A percentile compares a stretch with the other conserved stretches of the same genome.
phyloP scores from a whole-genome alignment of 2,888 invertebrate species.

The Oscheius onirici region DNA sequence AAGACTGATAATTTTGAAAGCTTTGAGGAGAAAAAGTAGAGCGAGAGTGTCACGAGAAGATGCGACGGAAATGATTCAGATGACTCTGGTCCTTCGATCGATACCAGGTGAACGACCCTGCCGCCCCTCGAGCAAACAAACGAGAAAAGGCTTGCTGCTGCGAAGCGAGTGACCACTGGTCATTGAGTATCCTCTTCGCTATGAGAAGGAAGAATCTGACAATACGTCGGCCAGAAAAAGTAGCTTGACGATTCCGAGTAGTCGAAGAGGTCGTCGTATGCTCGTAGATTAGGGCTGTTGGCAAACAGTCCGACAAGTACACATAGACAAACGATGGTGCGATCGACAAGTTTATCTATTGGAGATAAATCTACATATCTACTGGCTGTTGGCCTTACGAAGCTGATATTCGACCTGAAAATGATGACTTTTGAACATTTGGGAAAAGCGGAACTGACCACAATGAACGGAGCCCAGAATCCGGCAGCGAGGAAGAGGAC shows the following conservation, averaged over 20 bases:
- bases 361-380: slow-evolving; percentile 30
- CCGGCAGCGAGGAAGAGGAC: slow-evolving; percentile 60
- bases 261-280: slow-evolving; percentile 2
- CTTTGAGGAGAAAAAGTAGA: not conserved
- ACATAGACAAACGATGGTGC: not conserved
- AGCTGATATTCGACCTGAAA: slow-evolving; percentile 57
- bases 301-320: slow-evolving; percentile 21
- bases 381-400: slow-evolving; percentile 63
- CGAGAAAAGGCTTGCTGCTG: slow-evolving; percentile 16
- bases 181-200: slow-evolving; percentile 10
- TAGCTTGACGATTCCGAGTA: not conserved
- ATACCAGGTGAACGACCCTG: slow-evolving; percentile 29
- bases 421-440: too few relatives aligned
- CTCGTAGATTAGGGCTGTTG: slow-evolving; percentile 22
- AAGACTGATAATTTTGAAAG: too few relatives aligned
- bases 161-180: slow-evolving; percentile 13
- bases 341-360: slow-evolving; percentile 19
- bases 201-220: not conserved
- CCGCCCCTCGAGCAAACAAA: slow-evolving; percentile 21
- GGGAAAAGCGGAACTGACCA: slow-evolving; percentile 24
- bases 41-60: not conserved
- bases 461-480: slow-evolving; percentile 65
- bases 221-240: not conserved
- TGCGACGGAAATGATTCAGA: slow-evolving; percentile 31
- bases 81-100: slow-evolving; percentile 14